Evolutionary conservation across 2,888 invertebrate genomes (phyloP), one percentile per base, ranked within the genome.

Genomic region (Tromatobia lineatoria): DNA sequence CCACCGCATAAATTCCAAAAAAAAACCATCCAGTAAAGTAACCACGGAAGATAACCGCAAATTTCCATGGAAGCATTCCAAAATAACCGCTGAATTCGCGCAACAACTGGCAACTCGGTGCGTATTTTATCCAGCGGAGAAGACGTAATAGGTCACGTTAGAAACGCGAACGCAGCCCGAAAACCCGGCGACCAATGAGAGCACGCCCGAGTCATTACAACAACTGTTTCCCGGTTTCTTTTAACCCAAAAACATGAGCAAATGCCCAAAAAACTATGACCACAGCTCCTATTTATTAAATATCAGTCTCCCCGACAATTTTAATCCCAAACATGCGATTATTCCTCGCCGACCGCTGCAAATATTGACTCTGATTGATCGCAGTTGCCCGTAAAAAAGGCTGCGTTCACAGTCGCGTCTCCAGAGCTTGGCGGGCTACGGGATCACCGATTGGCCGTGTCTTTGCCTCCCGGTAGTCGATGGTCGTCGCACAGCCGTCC

Each of bases 401-500:
- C 80, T 84, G 86, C 86, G 87, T 88, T 86, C 86, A 79, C 78
- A 85, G 81, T 87, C 50, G 79, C 61, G 34, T 47, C 70, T 34
- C 8, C 82, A 75, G 85, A 87, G 88, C 87, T 89, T 91, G 88
- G 89, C 90, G 90, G 87, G 88, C 85, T 87, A 85, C 86, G 76
- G 69, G n/a, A 80, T 76, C 87, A 85, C 80, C 87, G 89, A 90
- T 89, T 90, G 88, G 89, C 85, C 88, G 89, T 83, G 47, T 73
- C 78, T 67, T 78, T 76, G 69, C 83, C 80, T 54, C 79, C 89
- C 87, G 73, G 86, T 89, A 88, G 90, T 90, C 87, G 88, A 90
- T 90, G 91, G 87, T 90, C 90, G 88, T 87, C 89, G 88, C 86
- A 54, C 54, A 90, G 89, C 86, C 86, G 89, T 90, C 87, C 90